These are phyloP conservation scores for Biston betularia DNA, from an alignment of 2,888 invertebrate genomes.

Conservation along the genomic window DNA sequence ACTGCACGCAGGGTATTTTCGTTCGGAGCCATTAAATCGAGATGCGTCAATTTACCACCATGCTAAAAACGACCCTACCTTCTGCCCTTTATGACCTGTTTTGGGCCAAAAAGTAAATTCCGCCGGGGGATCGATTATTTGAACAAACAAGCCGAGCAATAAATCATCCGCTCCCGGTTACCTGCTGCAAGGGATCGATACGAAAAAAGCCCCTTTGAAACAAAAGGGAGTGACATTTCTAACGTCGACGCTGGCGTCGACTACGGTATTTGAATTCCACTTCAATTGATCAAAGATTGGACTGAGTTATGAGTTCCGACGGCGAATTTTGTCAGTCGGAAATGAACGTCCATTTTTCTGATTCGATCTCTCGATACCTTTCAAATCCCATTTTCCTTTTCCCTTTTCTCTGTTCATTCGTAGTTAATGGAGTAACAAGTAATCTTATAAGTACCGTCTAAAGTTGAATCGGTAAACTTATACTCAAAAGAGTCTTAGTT, in stretches of 20 bases:
- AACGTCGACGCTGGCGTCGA: conserved; percentile 52
- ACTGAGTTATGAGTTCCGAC: conserved; percentile 43
- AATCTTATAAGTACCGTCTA: conserved; percentile 19
- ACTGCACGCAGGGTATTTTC: conserved; percentile 70
- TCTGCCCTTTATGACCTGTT: conserved; percentile 50
- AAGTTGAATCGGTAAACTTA: conserved; percentile 1
- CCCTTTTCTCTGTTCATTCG: conserved; percentile 29
- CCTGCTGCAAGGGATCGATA: conserved; percentile 82
- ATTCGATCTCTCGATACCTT: conserved; percentile 33
- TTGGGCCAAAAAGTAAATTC: conserved; percentile 54
- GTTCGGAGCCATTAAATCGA: conserved; percentile 74
- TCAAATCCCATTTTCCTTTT: conserved; percentile 35
- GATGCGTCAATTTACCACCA: conserved; percentile 57
- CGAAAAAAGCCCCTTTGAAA: conserved; percentile 75
- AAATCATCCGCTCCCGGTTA: conserved; percentile 83
- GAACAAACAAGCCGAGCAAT: conserved; percentile 82
- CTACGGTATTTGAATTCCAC: conserved; percentile 50
- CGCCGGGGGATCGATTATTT: conserved; percentile 79
- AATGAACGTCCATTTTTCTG: conserved; percentile 42
- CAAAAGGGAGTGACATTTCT: conserved; percentile 80
- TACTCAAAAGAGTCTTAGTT: neutral
- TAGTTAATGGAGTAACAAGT: conserved; percentile 28
- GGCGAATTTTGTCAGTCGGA: conserved; percentile 40
- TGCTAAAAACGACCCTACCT: conserved; percentile 53
- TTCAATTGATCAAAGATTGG: conserved; percentile 51